phyloP scores from a whole-genome alignment of 2,113 vertebrate genomes.

The Motacilla alba region DNA sequence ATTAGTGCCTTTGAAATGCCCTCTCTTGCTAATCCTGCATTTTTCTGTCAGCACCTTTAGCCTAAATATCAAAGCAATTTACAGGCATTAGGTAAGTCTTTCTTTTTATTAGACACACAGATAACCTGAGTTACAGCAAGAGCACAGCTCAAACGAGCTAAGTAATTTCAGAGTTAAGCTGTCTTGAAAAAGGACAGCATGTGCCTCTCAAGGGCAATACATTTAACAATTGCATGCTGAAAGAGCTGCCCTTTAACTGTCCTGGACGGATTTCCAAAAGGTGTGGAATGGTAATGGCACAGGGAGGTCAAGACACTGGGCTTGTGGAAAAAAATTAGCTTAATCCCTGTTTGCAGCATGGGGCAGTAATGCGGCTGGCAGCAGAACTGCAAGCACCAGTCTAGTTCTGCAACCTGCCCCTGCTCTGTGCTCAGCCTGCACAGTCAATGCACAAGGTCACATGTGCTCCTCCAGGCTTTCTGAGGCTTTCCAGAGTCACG shows the following conservation, averaged over 20 bases:
- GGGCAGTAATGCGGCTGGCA: background rate
- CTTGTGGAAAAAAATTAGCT: background rate
- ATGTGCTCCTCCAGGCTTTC: background rate
- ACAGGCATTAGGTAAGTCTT: constrained; percentile 25
- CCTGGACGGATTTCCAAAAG: background rate
- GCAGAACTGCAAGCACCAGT: background rate
- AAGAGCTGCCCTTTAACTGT: background rate
- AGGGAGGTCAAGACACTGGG: background rate
- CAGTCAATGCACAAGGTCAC: background rate
- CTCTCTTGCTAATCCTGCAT: background rate
- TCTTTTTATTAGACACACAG: background rate
- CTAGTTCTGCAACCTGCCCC: background rate
- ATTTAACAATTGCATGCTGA: background rate
- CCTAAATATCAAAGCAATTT: constrained; percentile 43
- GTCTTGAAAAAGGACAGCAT: background rate
- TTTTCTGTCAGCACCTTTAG: constrained; percentile 8
- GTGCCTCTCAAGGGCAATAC: background rate
- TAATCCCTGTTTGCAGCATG: background rate
- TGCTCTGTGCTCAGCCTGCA: background rate
- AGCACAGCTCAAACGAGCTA: constrained; percentile 25
- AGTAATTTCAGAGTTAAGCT: constrained; percentile 14
- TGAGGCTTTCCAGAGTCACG: background rate
- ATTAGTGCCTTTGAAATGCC: constrained; percentile 26
- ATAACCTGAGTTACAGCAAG: background rate
- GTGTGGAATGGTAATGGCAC: background rate